Percentiles rank a stretch among this genome's conserved stretches.
Conservation (phyloP, 2,888 invertebrate genomes). For the Temnothorax ravouxi region DNA sequence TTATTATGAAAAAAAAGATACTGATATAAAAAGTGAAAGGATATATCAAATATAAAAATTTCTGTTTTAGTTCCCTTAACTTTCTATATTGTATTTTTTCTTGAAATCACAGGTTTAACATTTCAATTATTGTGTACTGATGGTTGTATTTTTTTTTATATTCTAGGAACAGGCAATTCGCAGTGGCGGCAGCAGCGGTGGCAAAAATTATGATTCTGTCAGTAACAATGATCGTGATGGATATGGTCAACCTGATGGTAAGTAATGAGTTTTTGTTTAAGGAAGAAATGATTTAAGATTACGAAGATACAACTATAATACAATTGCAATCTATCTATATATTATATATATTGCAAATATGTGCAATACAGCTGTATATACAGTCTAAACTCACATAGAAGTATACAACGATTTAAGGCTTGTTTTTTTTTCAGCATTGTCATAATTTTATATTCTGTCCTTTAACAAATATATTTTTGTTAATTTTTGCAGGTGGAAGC, state of each 20-base stretch:
- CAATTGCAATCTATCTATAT: not conserved
- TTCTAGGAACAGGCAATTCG: conserved; percentile 85
- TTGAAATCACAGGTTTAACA: not conserved
- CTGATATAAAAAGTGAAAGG: not conserved
- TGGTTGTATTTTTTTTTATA: conserved; percentile 47
- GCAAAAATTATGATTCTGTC: conserved; percentile 84
- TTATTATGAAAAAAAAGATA: conserved; percentile 14
- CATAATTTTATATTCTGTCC: not conserved
- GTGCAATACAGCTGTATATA: not conserved
- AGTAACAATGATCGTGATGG: conserved; percentile 84
- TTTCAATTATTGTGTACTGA: not conserved
- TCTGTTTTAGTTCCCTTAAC: conserved; percentile 89
- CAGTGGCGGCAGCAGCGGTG: conserved; percentile 76
- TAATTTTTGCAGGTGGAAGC: conserved; percentile 83
- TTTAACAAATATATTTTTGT: conserved; percentile 21
- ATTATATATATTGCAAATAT: not conserved
- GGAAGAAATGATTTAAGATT: conserved; percentile 25
- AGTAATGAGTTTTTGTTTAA: conserved; percentile 64
- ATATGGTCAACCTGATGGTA: conserved; percentile 83
- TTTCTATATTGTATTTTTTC: not conserved
- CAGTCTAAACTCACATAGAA: not conserved
- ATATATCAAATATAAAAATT: not conserved
- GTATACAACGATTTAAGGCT: not conserved
- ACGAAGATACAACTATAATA: not conserved
- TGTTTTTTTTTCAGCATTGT: conserved; percentile 24